Evolutionary conservation across 2,797 vertebrate genomes (phyloP).

Genomic region (Lagorchestes hirsutus): DNA sequence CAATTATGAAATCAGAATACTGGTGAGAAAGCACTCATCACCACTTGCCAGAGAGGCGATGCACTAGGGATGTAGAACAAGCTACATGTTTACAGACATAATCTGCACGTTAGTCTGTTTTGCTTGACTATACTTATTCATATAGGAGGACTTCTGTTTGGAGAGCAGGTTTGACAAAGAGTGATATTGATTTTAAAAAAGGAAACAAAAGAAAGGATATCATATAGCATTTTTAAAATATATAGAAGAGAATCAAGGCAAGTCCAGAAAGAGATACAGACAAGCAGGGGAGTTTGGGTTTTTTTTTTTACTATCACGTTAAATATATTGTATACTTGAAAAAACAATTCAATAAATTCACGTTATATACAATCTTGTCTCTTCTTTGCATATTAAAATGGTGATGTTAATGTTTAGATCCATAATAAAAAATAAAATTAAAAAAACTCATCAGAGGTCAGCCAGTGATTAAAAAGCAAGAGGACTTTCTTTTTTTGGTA

Average conservation of each 20-base stretch:
- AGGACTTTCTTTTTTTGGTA: not conserved
- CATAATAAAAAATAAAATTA: not conserved
- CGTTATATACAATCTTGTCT: not conserved
- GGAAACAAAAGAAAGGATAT: not conserved
- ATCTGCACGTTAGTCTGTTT: not conserved
- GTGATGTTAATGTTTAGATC: not conserved
- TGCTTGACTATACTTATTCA: not conserved
- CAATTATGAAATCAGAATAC: too few relatives aligned
- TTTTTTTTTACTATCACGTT: not conserved
- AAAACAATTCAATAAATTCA: not conserved
- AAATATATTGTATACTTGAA: not conserved
- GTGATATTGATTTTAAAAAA: not conserved
- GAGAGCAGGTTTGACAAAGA: not conserved
- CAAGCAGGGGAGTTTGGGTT: not conserved
- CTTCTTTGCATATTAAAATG: not conserved
- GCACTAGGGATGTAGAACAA: not conserved
- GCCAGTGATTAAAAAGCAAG: not conserved
- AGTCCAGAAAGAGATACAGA: not conserved
- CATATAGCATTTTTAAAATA: not conserved
- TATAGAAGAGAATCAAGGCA: not conserved
- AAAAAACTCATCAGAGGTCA: not conserved
- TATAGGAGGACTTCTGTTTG: not conserved
- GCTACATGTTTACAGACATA: not conserved
- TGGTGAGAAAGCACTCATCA: not conserved
- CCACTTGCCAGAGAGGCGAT: not conserved